Percentiles rank a stretch among this genome's conserved stretches.
phyloP scores from a whole-genome alignment of 2,797 vertebrate species.

The Acanthornis magna region DNA sequence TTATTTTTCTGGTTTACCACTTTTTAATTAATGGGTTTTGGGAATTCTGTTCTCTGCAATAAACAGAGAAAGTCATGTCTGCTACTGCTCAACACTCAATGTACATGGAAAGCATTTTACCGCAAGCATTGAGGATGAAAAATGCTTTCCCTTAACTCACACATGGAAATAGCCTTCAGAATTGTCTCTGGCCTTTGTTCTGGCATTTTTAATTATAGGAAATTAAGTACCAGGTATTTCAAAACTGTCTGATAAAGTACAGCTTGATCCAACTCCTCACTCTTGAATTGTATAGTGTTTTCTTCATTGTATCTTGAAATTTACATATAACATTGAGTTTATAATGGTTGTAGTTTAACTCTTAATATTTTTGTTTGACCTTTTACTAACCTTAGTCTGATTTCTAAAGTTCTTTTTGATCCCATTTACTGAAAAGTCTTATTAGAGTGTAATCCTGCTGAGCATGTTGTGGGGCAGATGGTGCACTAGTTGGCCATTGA shows the following conservation, averaged over 20 bases:
- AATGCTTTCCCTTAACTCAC: neutral
- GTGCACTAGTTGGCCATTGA: constrained; percentile 23
- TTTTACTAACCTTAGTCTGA: constrained; percentile 46
- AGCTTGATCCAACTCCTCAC: neutral
- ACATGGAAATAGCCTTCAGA: neutral
- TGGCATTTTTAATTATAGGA: neutral
- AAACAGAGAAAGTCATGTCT: neutral
- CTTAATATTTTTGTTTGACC: constrained; percentile 39
- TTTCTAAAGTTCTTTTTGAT: constrained; percentile 63
- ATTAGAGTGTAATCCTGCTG: constrained; percentile 53
- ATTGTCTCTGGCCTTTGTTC: neutral
- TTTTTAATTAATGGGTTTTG: neutral
- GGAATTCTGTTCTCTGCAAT: neutral
- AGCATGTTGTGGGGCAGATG: constrained; percentile 54
- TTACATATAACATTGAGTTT: neutral
- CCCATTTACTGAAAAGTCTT: constrained; percentile 62
- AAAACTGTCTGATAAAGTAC: neutral
- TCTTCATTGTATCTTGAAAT: neutral
- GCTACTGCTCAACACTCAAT: neutral
- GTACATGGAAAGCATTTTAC: neutral
- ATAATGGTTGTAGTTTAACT: neutral
- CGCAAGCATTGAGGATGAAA: neutral
- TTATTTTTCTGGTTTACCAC: neutral
- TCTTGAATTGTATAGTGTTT: neutral
- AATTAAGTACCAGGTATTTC: neutral